Base-by-base conservation (phyloP, 2,113 vertebrate species). In the Solea solea region DNA sequence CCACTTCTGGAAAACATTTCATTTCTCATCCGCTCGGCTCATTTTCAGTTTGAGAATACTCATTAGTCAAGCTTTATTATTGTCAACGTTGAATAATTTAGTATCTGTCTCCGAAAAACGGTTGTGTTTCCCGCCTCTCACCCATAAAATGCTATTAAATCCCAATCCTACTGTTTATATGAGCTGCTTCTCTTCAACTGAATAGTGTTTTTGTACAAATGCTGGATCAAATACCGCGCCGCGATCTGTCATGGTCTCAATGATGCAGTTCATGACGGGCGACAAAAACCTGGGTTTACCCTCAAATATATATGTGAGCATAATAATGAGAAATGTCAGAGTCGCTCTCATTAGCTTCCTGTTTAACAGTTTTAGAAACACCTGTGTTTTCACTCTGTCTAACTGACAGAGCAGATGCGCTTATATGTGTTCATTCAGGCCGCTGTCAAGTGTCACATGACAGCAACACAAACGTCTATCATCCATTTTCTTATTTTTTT, bases 351-450 rank as follows among this genome's bases (percentile, higher is more conserved):
- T 11, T 5, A 46, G 44, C 13, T 9, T 46, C 44, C 3, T 3
- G 3, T 46, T 11, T 11, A 46, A 11, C 44, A 11, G 44, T 9
- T 21, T 15, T 3, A 21, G 8, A 34, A 34, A 54, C 60, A 41
- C 59, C 44, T 51, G 44, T 44, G 11, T 25, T 50, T 62, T 10
- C 42, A 14, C 15, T 13, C 15, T n/a, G 0, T 46, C 28, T 34
- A 4, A 44, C 59, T 45, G 40, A 40, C 40, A 53, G 16, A 53
- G 53, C 61, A 71, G 49, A 61, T 72, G 42, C 1, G 11, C 9
- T 27, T 27, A 21, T 28, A 7, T 25, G 8, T 25, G 64, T 48
- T 57, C 21, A 21, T 21, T 21, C 21, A 21, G 1, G 21, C 44
- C 44, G 9, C 44, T 46, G 44, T 46, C 44, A 46, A 46, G 13